Conservation (phyloP, 2,888 invertebrate species). For the Uloborus plumipes region DNA sequence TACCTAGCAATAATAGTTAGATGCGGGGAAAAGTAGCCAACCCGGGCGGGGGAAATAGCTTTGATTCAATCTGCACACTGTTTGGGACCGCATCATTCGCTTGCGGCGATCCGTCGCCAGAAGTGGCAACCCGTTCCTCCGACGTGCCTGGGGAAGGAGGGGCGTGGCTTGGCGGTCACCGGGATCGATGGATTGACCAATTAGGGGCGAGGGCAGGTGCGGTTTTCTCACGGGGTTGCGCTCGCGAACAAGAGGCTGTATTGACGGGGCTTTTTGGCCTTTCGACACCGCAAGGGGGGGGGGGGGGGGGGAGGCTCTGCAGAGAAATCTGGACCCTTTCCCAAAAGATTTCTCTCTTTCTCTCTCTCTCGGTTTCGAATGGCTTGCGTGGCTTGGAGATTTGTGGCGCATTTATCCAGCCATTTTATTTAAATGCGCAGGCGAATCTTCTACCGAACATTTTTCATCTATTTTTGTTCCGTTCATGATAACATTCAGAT, state of each 20-base stretch:
- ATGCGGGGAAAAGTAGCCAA: no score
- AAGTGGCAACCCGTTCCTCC: neutral
- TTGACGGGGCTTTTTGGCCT: constrained; percentile 47
- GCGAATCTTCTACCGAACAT: no score
- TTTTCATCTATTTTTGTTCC: neutral
- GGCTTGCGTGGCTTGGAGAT: no score
- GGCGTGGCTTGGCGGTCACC: constrained; percentile 25
- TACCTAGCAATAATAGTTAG: no score
- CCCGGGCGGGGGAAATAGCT: no score
- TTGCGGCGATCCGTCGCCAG: neutral
- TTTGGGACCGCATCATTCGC: no score
- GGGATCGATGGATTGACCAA: constrained; percentile 61
- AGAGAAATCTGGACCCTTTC: neutral
- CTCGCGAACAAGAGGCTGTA: constrained; percentile 41
- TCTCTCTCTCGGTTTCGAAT: neutral
- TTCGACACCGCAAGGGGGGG: constrained; percentile 24
- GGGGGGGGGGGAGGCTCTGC: neutral
- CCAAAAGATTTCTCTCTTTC: neutral
- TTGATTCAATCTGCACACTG: no score
- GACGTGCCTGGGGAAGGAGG: constrained; percentile 3
- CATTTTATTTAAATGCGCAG: no score
- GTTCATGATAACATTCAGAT: neutral
- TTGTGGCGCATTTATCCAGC: no score
- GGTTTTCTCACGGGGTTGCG: constrained; percentile 54
- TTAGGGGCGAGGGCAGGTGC: constrained; percentile 46